Base-by-base conservation (phyloP, 2,888 invertebrate genomes). In the Aricia artaxerxes region DNA sequence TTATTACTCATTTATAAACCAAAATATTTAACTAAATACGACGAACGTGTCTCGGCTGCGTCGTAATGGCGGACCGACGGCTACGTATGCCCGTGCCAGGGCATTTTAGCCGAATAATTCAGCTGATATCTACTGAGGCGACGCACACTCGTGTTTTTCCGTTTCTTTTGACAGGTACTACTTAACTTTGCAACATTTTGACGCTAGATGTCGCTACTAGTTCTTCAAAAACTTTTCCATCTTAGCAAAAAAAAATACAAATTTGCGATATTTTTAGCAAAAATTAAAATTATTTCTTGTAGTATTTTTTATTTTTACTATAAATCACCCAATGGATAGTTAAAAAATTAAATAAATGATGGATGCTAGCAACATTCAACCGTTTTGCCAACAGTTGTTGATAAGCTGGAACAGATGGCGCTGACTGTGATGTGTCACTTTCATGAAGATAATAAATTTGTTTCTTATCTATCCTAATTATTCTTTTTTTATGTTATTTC, bases 1-100 rank as follows among this genome's bases (percentile, higher is more conserved):
- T 96, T 96, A 95, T 96, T 96, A 96, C 96, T 97, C 97, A 97
- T 97, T 96, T 96, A 96, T 96, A 95, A 94, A 93, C 92, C 90
- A 94, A 94, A 94, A 94, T 94, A 94, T 94, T 94, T 91, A 94
- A 94, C 94, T 94, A 94, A 94, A 94, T 94, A 94, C 94, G 94
- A 94, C 94, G 93, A 94, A 94, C 94, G 94, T 94, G 94, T 94
- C 93, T 94, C 93, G 94, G 94, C 91, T 94, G 93, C 94, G 94
- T 94, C 94, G 94, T 94, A 94, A 94, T 94, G 94, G 94, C 94
- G 93, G 94, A 94, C 94, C 94, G 94, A 94, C 93, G 94, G 94
- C 94, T 94, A 94, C 94, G 94, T 94, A 94, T 94, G 94, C 94
- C 94, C 94, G 94, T 94, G 94, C 94, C 94, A 94, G 94, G 94